phyloP scores from a whole-genome alignment of 2,888 invertebrate genomes.

The Folsomia manolachei region DNA sequence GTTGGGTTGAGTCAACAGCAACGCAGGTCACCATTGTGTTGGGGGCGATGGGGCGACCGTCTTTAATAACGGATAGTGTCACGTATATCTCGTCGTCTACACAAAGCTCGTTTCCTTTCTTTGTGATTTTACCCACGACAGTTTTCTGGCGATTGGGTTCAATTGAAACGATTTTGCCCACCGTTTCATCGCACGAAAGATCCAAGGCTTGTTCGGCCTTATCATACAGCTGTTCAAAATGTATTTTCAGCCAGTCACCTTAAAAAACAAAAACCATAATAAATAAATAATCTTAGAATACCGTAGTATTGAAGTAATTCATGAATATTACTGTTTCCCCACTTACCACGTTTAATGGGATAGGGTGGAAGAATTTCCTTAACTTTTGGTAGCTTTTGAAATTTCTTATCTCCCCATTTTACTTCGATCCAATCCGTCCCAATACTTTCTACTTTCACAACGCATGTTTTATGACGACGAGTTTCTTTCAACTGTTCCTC shows the following conservation, averaged over 20 bases:
- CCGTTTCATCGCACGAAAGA: constrained; percentile 6
- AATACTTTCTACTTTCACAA: constrained; percentile 22
- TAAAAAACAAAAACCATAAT: neutral
- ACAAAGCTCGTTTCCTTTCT: constrained; percentile 55
- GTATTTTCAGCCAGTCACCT: constrained; percentile 49
- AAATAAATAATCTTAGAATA: constrained; percentile 11
- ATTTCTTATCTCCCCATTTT: constrained; percentile 16
- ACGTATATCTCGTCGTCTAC: constrained; percentile 65
- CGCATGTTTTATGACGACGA: constrained; percentile 11
- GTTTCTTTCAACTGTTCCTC: constrained; percentile 20
- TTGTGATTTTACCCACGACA: constrained; percentile 55
- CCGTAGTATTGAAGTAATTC: neutral
- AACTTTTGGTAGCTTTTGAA: constrained; percentile 13
- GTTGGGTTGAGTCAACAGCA: constrained; percentile 68
- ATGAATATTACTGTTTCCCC: too few relatives aligned
- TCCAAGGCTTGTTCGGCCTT: neutral
- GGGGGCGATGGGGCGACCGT: constrained; percentile 59
- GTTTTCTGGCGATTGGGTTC: constrained; percentile 30
- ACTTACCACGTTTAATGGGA: neutral
- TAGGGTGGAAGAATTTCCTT: neutral
- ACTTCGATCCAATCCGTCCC: constrained; percentile 6
- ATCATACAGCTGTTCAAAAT: constrained; percentile 22
- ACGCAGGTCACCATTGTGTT: constrained; percentile 60
- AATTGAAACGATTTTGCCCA: constrained; percentile 25
- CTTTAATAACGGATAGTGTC: constrained; percentile 58